Base-by-base conservation (phyloP, 1,140 invertebrate species). In the Lepeophtheirus salmonis region DNA sequence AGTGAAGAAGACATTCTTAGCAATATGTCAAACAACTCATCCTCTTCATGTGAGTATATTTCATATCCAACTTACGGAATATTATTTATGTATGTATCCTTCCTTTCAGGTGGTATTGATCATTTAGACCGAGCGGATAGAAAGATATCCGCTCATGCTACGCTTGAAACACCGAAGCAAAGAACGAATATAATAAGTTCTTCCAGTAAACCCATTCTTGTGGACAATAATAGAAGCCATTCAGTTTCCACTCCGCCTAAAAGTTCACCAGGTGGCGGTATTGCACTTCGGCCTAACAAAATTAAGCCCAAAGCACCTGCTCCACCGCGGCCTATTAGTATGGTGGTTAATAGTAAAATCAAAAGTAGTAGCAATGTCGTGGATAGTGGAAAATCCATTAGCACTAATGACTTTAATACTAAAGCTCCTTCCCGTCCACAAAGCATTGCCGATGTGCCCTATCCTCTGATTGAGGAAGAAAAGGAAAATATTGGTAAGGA, bases 71-170 rank as follows among this genome's bases (percentile, higher is more conserved):
- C 30, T 41, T 41, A 10, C 6, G 6, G 6, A 41, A 41, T 41
- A n/a, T 10, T n/a, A n/a, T 41, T 41, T 41, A 41, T 41, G 6
- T 41, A 41, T 41, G 6, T 41, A 6, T 41, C 30, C n/a, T n/a
- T n/a, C n/a, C 6, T 41, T 41, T 41, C n/a, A 41, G 30, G 6
- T 41, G 30, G 30, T n/a, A 6, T 41, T 41, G 30, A 41, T 52
- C 10, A 22, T 52, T 12, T n/a, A 6, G 50, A 61, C 59, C 49
- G 51, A 16, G 17, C 48, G 1, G 49, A 61, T 20, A 10, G 59
- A 1, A 61, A 61, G 18, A 61, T 61, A 16, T 61, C 59, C 17
- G 59, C 59, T 3, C 59, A 54, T n/a, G 59, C 59, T 16, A 50
- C 59, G 1, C 21, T 61, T 20, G 50, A 61, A 50, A 56, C 59